These are phyloP conservation scores for Tachyglossus aculeatus DNA, from an alignment of 2,797 vertebrate species.

Conservation along the genomic window DNA sequence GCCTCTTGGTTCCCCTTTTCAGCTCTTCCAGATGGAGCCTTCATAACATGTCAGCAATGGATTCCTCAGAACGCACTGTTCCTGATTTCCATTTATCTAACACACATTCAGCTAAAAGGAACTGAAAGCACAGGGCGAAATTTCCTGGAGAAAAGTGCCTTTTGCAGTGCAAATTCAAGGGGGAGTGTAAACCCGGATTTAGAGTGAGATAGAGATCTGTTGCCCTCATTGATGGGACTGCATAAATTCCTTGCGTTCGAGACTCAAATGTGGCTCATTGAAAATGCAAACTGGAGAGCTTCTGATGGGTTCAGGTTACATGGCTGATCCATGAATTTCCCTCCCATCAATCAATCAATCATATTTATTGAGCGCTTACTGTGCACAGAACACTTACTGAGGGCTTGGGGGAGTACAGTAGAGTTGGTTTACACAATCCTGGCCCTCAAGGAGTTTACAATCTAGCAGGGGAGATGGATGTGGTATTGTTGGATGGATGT, in stretches of 20 bases:
- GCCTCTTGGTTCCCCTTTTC: neutral
- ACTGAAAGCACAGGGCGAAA: neutral
- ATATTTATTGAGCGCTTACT: too few species aligned
- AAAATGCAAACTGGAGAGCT: too few species aligned
- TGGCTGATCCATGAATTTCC: too few species aligned
- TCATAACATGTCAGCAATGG: neutral
- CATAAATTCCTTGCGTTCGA: conserved; percentile 16
- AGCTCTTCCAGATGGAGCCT: neutral
- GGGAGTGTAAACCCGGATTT: neutral
- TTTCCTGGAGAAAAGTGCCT: neutral
- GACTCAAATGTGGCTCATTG: conserved; percentile 1
- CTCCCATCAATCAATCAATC: too few species aligned
- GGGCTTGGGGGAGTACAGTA: too few species aligned
- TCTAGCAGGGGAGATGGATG: too few species aligned
- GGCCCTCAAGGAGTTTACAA: too few species aligned
- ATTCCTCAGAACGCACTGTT: neutral
- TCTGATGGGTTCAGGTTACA: too few species aligned
- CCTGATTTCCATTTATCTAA: neutral
- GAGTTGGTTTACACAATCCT: too few species aligned
- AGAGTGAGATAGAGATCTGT: conserved; percentile 35
- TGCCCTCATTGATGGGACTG: conserved; percentile 34
- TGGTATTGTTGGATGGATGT: too few species aligned
- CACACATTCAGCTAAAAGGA: neutral
- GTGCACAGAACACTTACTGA: too few species aligned
- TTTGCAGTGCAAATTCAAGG: conserved; percentile 12